A percentile compares a stretch with the other conserved stretches of the same genome.
Conservation (phyloP, 2,113 vertebrate genomes). For the Misgurnus anguillicaudatus region DNA sequence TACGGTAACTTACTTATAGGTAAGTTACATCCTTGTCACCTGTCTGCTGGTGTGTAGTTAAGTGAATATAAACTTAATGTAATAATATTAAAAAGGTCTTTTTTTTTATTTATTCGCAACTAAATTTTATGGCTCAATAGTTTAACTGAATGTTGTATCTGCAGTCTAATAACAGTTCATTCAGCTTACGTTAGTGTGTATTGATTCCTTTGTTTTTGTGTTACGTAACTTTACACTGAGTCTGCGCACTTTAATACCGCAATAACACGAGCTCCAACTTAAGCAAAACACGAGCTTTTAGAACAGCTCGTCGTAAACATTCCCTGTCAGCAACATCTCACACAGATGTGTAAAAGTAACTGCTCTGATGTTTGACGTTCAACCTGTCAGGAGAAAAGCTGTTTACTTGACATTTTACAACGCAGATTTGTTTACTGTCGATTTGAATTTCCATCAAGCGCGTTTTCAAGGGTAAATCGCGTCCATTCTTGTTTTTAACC, state of each 20-base stretch:
- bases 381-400: not conserved
- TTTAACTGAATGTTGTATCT: not conserved
- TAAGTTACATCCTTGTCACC: too few relatives aligned
- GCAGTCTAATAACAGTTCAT: not conserved
- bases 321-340: not conserved
- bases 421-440: too few relatives aligned
- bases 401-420: not conserved
- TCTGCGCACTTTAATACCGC: slow-evolving; percentile 43
- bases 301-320: not conserved
- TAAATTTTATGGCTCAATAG: not conserved
- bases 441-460: not conserved
- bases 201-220: slow-evolving; percentile 5
- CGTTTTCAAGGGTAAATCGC: too few relatives aligned
- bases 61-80: too few relatives aligned
- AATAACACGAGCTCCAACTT: slow-evolving; percentile 24
- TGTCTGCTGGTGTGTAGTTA: too few relatives aligned
- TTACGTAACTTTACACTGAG: slow-evolving; percentile 46
- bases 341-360: not conserved
- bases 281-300: not conserved
- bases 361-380: not conserved
- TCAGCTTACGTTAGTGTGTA: not conserved
- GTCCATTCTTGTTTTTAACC: not conserved
- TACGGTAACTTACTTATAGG: too few relatives aligned
- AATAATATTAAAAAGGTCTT: not conserved
- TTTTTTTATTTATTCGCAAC: not conserved